Percentiles rank a stretch among this genome's conserved stretches.
Evolutionary conservation across 2,888 invertebrate genomes (phyloP).

Genomic region (Perizoma flavofasciatum): DNA sequence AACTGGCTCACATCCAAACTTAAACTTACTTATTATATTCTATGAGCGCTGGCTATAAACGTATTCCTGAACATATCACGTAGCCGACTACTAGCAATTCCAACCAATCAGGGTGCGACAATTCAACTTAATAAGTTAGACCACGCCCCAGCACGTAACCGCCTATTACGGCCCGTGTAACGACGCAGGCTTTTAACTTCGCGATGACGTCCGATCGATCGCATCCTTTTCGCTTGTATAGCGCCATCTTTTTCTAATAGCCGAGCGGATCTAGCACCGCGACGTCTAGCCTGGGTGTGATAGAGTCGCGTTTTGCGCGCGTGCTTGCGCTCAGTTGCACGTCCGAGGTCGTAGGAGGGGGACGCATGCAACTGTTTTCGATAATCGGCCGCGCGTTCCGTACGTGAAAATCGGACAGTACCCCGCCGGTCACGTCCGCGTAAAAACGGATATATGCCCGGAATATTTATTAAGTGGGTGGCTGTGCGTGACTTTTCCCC

Average conservation of each 20-base stretch:
- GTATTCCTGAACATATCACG: slow-evolving; percentile 84
- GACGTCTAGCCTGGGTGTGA: slow-evolving; percentile 73
- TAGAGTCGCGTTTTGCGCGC: slow-evolving; percentile 81
- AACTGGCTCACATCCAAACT: slow-evolving; percentile 78
- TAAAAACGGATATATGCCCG: slow-evolving; percentile 85
- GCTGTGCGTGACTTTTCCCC: slow-evolving; percentile 83
- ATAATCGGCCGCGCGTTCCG: slow-evolving; percentile 83
- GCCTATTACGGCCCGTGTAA: slow-evolving; percentile 83
- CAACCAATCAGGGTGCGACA: slow-evolving; percentile 83
- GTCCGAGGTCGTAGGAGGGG: slow-evolving; percentile 80
- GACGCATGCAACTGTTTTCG: slow-evolving; percentile 83
- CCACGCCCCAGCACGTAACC: slow-evolving; percentile 84
- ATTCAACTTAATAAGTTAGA: slow-evolving; percentile 81
- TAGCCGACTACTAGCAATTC: slow-evolving; percentile 81
- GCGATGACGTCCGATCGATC: slow-evolving; percentile 77
- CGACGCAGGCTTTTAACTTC: slow-evolving; percentile 82
- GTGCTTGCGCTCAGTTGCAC: slow-evolving; percentile 82
- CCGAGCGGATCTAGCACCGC: slow-evolving; percentile 61
- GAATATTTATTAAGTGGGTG: slow-evolving; percentile 86
- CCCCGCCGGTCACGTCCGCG: slow-evolving; percentile 80
- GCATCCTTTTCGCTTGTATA: slow-evolving; percentile 55
- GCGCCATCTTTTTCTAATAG: slow-evolving; percentile 60
- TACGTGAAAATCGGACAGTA: slow-evolving; percentile 83
- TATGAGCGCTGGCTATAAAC: slow-evolving; percentile 81
- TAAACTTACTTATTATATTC: slow-evolving; percentile 82